Base-by-base conservation (phyloP, 2,797 vertebrate species). In the Gadopsis marmoratus region DNA sequence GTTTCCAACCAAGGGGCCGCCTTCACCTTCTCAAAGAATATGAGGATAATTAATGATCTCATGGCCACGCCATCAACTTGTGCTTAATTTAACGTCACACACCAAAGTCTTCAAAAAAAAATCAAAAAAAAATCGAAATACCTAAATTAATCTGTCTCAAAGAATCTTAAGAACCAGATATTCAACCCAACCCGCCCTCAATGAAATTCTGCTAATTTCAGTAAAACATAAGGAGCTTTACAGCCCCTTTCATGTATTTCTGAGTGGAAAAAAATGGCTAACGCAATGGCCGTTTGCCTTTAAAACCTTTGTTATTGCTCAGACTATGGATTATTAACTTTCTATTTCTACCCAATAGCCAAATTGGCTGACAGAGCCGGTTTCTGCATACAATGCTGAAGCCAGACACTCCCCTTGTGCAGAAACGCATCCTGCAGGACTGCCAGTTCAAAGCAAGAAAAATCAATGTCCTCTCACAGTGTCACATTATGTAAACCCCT, bases 391-490 rank as follows among this genome's bases (percentile, higher is more conserved):
- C 70, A 55, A 7, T 6, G 37, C 65, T 61, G 63, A 76, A 75
- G 83, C 26, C 64, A 66, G 77, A 85, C 61, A 53, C 72, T 71
- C 60, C 63, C 78, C 69, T 53, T 80, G 78, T 87, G 71, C 83
- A 86, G 54, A 82, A 54, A 81, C 50, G 76, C 67, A 65, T 87
- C 72, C 68, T 66, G 73, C 80, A 86, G 68, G 83, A 81, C 76
- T 73, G 64, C 45, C 68, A 47, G 73, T 62, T 90, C 76, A 89
- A 86, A 87, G 83, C 70, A 78, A 76, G 55, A 56, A 86, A 88
- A 88, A 91, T 90, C 90, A 77, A 89, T 92, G 81, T 76, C 60
- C 54, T 84, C 84, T 86, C 79, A 82, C 45, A 61, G 78, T 31
- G 71, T 47, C 76, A 86, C 82, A 80, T 81, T 76, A 89, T 76